Conservation (phyloP, 2,113 vertebrate genomes). For the Charina bottae region DNA sequence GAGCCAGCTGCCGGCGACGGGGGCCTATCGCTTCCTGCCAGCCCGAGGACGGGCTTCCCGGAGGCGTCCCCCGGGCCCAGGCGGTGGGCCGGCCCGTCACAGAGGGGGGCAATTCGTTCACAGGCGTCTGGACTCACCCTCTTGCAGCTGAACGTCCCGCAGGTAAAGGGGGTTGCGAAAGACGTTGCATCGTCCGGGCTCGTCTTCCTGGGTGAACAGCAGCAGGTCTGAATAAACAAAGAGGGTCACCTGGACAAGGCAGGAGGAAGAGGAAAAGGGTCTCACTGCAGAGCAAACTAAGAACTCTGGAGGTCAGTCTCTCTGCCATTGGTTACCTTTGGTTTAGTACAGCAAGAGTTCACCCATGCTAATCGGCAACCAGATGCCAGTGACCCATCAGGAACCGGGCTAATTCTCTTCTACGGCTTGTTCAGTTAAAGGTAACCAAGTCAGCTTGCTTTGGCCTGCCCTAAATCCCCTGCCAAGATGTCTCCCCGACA, state of each 20-base stretch:
- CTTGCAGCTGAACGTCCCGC: constrained; percentile 86
- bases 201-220: constrained; percentile 92
- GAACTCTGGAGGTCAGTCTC: too few species aligned
- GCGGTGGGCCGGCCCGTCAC: background rate
- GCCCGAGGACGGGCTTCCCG: too few species aligned
- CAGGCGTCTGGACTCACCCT: constrained; percentile 77
- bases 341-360: background rate
- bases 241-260: constrained; percentile 82
- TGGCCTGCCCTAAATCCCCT: too few species aligned
- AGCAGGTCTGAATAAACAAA: constrained; percentile 93
- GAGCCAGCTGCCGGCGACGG: background rate
- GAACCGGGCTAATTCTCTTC: background rate
- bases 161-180: constrained; percentile 93
- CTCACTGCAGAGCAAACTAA: background rate
- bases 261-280: constrained; percentile 31
- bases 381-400: background rate
- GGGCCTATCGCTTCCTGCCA: background rate
- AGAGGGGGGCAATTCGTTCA: background rate
- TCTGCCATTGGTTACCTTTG: background rate
- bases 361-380: too few species aligned
- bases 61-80: rapidly evolving
- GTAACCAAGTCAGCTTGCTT: too few species aligned
- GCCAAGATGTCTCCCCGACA: too few species aligned
- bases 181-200: constrained; percentile 88
- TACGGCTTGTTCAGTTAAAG: too few species aligned